Evolutionary conservation across 1,140 invertebrate species (phyloP).

Genomic region (Scaptodrosophila lebanonensis): DNA sequence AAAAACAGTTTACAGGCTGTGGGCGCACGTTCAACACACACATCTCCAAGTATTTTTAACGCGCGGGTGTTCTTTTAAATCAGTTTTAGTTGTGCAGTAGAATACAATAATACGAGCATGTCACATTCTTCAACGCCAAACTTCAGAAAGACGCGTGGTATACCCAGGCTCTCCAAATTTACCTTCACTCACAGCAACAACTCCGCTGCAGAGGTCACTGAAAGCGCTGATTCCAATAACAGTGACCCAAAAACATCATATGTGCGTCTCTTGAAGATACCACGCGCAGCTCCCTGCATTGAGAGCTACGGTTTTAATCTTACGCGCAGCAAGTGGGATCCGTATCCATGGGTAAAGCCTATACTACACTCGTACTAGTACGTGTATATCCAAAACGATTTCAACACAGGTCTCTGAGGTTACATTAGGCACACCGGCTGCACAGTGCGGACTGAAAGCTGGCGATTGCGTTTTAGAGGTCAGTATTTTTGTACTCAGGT

Average conservation of each 20-base stretch:
- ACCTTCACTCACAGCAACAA: neutral
- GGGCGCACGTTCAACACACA: conserved; percentile 50
- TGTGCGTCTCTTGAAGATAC: conserved; percentile 69
- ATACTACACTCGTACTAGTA: conserved; percentile 62
- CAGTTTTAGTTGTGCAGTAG: neutral
- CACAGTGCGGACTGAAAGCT: conserved; percentile 77
- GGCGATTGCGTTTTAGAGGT: conserved; percentile 82
- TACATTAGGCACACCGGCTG: conserved; percentile 78
- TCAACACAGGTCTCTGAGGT: conserved; percentile 77
- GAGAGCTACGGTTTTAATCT: conserved; percentile 81
- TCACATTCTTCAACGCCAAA: too few relatives aligned
- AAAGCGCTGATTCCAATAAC: neutral
- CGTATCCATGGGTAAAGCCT: conserved; percentile 83
- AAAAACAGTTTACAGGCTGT: conserved; percentile 50
- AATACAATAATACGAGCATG: conserved; percentile 18
- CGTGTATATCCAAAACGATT: conserved; percentile 5
- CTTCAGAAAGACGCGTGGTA: too few relatives aligned
- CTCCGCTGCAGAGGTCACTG: too few relatives aligned
- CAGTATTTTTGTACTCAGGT: too few relatives aligned
- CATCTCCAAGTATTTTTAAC: too few relatives aligned
- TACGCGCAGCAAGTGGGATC: conserved; percentile 84
- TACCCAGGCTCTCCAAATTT: neutral
- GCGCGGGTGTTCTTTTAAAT: too few relatives aligned
- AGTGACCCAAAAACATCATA: conserved; percentile 24
- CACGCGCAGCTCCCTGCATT: conserved; percentile 54